phyloP scores from a whole-genome alignment of 2,888 invertebrate species.

The Xanthorhoe spadicearia region DNA sequence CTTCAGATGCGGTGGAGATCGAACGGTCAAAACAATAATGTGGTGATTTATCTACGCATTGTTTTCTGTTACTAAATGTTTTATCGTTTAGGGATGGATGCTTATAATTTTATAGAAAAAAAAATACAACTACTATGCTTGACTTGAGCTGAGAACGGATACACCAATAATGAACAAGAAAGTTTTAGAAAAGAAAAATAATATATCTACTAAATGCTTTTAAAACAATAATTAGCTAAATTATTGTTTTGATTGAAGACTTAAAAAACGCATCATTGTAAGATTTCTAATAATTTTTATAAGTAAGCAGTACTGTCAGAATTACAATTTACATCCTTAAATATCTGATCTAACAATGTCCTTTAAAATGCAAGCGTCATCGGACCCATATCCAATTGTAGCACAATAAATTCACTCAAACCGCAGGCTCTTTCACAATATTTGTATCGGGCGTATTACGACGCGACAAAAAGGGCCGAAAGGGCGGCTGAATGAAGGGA shows the following conservation, averaged over 20 bases:
- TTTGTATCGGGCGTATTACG: conserved; percentile 80
- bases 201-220: not conserved
- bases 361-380: conserved; percentile 61
- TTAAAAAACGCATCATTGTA: not conserved
- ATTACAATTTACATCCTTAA: conserved; percentile 23
- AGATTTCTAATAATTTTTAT: too few species aligned
- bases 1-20: conserved; percentile 74
- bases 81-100: conserved; percentile 16
- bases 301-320: conserved; percentile 25
- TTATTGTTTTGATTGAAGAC: too few species aligned
- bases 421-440: conserved; percentile 84
- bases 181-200: not conserved
- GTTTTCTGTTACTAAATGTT: conserved; percentile 50
- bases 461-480: conserved; percentile 82
- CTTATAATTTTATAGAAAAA: conserved; percentile 13
- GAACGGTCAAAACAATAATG: conserved; percentile 70
- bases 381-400: conserved; percentile 73
- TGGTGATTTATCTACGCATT: conserved; percentile 73
- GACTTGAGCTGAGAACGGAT: not conserved
- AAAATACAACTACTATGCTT: conserved; percentile 1
- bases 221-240: not conserved
- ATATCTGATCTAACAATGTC: conserved; percentile 29
- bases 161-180: not conserved
- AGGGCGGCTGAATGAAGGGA: conserved; percentile 84
- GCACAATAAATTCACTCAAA: conserved; percentile 82